Evolutionary conservation across 2,113 vertebrate species (phyloP), one percentile per base, ranked within the genome.

Genomic region (Thalassoma bifasciatum): DNA sequence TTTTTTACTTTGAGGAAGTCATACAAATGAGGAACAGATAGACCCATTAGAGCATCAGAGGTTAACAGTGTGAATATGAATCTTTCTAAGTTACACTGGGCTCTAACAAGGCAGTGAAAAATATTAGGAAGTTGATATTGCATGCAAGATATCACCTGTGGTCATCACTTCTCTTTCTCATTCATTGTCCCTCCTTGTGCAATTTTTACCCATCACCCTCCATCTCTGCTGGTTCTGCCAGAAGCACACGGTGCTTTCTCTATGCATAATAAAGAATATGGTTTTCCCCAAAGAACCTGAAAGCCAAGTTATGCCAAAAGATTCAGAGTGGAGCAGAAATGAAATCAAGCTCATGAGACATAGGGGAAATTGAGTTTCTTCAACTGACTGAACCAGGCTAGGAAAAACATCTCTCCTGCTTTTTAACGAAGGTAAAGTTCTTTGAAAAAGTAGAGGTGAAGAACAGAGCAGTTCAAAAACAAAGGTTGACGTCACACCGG

Each of bases 191-290:
- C 22, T 66, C 24, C 65, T 22, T 5, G 0, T 40, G 38, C 42
- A 54, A 14, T 42, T 47, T 42, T 13, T 30, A 8, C 11, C 7
- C 14, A 19, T 63, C 14, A 26, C 22, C 22, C 10, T 69, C 17
- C 17, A 8, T 66, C 68, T 60, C 37, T 62, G 42, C 36, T 40
- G 46, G 19, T 30, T 40, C 24, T 72, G 30, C 42, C 30, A 69
- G 44, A 71, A 58, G 50, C 50, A 58, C 72, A 21, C 62, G 17
- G 1, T 51, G 36, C 44, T 66, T 37, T 56, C 51, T 51, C 58
- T 37, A 75, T 87, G 59, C 70, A 89, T 91, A 86, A 89, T 87
- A 72, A 82, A 91, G 81, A 46, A 62, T 50, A 51, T 51, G 65
- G 58, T 66, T 86, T 91, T 78, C 58, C 72, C 64, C n/a, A 17